A percentile compares a stretch with the other conserved stretches of the same genome.
Evolutionary conservation across 2,797 vertebrate species (phyloP).

Genomic region (Enteromius viviparus): DNA sequence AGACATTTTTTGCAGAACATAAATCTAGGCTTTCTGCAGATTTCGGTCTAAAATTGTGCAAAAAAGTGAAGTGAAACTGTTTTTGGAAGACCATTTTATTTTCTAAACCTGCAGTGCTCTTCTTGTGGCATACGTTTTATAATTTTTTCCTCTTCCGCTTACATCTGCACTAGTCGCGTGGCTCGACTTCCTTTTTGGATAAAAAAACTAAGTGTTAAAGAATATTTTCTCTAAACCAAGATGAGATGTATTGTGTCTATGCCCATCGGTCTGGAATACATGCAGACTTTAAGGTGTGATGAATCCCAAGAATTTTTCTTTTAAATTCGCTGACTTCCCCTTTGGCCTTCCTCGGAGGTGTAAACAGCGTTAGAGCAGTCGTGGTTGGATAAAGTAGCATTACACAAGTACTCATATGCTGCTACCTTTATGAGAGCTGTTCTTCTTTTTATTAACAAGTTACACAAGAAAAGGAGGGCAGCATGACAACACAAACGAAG

Average conservation of each 20-base stretch:
- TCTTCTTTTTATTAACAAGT: slow-evolving; percentile 51
- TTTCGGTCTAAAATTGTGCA: neutral
- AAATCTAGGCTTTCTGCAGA: slow-evolving; percentile 8
- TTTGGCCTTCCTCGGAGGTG: neutral
- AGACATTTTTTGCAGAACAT: neutral
- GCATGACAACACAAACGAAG: slow-evolving; percentile 35
- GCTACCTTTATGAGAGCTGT: slow-evolving; percentile 36
- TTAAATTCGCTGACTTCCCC: neutral
- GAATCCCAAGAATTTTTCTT: neutral
- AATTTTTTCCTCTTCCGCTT: neutral
- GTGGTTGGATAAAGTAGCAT: slow-evolving; percentile 10
- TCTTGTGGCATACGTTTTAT: neutral
- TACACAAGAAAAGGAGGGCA: slow-evolving; percentile 47
- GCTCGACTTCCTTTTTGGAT: slow-evolving; percentile 10
- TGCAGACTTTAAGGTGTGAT: neutral
- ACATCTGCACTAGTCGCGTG: neutral
- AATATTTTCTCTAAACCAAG: neutral
- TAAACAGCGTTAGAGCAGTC: neutral
- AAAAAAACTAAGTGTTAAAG: neutral
- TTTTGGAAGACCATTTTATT: neutral
- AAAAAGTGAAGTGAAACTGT: slow-evolving; percentile 32
- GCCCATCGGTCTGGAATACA: neutral
- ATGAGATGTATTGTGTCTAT: neutral
- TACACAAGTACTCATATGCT: slow-evolving; percentile 29
- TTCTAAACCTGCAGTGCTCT: neutral